Percentiles rank a stretch among this genome's conserved stretches.
Conservation (phyloP, 2,113 vertebrate species). For the Panthera leo region DNA sequence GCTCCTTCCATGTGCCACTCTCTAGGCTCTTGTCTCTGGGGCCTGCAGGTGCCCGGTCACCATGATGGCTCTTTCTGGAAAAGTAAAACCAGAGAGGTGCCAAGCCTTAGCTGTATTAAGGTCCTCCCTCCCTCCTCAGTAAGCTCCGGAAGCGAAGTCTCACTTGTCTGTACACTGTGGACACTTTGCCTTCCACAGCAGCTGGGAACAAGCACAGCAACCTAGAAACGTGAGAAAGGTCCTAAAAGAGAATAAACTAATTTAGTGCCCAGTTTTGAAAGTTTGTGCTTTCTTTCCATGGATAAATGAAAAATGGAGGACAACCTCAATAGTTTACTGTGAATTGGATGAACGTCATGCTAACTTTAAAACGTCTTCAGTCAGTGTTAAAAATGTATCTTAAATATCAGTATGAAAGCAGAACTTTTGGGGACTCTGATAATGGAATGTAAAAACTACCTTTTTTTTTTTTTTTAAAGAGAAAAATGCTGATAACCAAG, state of each 20-base stretch:
- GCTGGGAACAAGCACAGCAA: not conserved
- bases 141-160: not conserved
- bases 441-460: constrained; percentile 39
- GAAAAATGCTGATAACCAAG: not conserved
- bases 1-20: not conserved
- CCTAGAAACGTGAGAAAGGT: not conserved
- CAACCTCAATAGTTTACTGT: not conserved
- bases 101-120: not conserved
- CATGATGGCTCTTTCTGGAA: not conserved
- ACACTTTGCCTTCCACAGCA: not conserved
- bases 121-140: not conserved
- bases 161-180: too few relatives aligned
- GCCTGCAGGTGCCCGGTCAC: not conserved
- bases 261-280: not conserved
- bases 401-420: constrained; percentile 51
- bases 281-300: constrained; percentile 16
- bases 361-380: constrained; percentile 34
- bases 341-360: constrained; percentile 2
- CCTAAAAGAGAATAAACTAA: not conserved
- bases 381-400: constrained; percentile 57
- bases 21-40: not conserved
- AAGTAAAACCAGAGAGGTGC: not conserved
- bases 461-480: not conserved
- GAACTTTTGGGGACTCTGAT: constrained; percentile 27
- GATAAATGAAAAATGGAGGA: constrained; percentile 40